Conservation (phyloP, 2,797 vertebrate genomes). For the Crenichthys baileyi region DNA sequence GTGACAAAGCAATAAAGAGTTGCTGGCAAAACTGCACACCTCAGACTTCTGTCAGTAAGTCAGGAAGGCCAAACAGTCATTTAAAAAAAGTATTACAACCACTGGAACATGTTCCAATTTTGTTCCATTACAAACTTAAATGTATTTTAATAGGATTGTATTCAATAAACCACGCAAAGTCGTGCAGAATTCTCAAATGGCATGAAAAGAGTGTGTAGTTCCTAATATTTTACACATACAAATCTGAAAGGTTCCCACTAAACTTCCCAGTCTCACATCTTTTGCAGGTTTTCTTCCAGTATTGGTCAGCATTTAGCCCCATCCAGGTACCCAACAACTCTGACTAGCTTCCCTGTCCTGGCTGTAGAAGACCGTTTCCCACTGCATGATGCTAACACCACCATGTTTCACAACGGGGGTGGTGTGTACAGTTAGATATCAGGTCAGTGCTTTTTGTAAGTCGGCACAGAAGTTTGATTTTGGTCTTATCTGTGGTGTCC, state of each 20-base stretch:
- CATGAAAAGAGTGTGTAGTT: neutral
- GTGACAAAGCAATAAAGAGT: slow-evolving; percentile 5
- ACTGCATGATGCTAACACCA: neutral
- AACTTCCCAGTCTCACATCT: neutral
- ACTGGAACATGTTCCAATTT: neutral
- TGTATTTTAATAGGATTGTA: neutral
- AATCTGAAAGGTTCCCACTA: neutral
- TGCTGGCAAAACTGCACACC: neutral
- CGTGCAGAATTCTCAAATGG: neutral
- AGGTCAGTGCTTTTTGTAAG: no score
- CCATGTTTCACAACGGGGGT: neutral
- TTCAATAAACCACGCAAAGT: neutral
- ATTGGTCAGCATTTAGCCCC: no score
- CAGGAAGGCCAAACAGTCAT: neutral
- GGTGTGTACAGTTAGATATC: neutral
- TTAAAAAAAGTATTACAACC: neutral
- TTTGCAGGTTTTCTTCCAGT: neutral
- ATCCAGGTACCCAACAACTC: no score
- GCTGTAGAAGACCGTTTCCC: neutral
- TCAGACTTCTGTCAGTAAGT: neutral
- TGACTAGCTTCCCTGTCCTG: no score
- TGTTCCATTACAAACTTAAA: neutral
- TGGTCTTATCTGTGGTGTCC: neutral
- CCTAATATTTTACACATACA: neutral
- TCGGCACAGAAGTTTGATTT: neutral